Conservation (phyloP, 2,888 invertebrate species). For the Alloscopus bannaensis region DNA sequence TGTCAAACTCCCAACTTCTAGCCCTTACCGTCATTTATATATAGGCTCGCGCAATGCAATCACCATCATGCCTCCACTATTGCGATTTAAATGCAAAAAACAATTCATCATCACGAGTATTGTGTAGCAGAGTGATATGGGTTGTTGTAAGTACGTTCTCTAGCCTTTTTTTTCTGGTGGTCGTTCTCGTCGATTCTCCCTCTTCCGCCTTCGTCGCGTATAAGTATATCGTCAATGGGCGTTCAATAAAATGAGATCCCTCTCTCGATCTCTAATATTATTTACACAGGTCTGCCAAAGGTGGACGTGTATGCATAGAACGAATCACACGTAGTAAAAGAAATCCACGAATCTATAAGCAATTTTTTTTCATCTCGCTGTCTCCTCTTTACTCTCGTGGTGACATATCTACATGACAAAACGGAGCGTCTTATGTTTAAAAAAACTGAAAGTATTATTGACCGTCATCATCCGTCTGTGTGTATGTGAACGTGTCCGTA, state of each 20-base stretch:
- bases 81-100: no score
- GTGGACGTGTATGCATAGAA: background rate
- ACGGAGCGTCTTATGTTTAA: no score
- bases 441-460: no score
- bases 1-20: background rate
- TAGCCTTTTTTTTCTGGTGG: no score
- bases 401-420: background rate
- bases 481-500: no score
- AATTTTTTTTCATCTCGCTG: background rate
- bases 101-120: no score
- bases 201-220: constrained; percentile 36
- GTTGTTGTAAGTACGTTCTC: no score
- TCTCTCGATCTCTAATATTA: constrained; percentile 36
- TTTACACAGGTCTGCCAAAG: constrained; percentile 34
- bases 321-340: background rate
- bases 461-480: no score
- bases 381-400: background rate
- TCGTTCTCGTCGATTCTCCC: no score
- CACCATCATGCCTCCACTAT: background rate
- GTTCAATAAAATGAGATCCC: constrained; percentile 55
- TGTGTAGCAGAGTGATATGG: no score
- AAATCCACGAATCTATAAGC: background rate
- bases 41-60: background rate
- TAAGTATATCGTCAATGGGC: constrained; percentile 44
- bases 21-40: background rate